Evolutionary conservation across 2,888 invertebrate genomes (phyloP).

Genomic region (Atrina japonica): DNA sequence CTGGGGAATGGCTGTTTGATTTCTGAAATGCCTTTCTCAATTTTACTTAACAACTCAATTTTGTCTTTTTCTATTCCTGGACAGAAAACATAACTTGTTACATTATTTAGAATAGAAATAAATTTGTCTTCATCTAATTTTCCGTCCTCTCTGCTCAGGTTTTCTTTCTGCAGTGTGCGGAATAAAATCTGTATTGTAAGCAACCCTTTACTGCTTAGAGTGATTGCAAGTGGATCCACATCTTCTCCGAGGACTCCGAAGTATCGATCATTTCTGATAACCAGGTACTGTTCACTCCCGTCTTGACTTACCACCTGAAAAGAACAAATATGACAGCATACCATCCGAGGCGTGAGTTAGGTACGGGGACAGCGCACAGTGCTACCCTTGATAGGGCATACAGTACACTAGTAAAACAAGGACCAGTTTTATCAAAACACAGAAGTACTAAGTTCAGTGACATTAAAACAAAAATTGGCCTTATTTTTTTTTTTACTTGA

Average conservation of each 20-base stretch:
- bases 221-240: conserved; percentile 25
- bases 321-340: conserved; percentile 14
- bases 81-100: conserved; percentile 27
- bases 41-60: neutral
- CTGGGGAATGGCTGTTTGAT: conserved; percentile 26
- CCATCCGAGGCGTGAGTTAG: conserved; percentile 11
- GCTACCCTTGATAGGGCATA: neutral
- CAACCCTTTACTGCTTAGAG: conserved; percentile 16
- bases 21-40: neutral
- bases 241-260: conserved; percentile 32
- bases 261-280: conserved; percentile 29
- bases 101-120: conserved; percentile 12
- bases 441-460: too few species aligned
- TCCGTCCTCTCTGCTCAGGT: neutral
- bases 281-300: conserved; percentile 4
- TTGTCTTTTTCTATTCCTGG: conserved; percentile 10
- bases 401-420: too few species aligned
- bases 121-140: conserved; percentile 5
- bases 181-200: conserved; percentile 24
- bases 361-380: conserved; percentile 9
- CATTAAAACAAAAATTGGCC: too few species aligned
- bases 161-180: conserved; percentile 17
- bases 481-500: too few species aligned
- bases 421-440: too few species aligned
- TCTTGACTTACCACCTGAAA: conserved; percentile 12